A percentile compares a stretch with the other conserved stretches of the same genome.
These are phyloP conservation scores for Nanorana parkeri DNA, from an alignment of 2,113 vertebrate genomes.

Conservation along the genomic window DNA sequence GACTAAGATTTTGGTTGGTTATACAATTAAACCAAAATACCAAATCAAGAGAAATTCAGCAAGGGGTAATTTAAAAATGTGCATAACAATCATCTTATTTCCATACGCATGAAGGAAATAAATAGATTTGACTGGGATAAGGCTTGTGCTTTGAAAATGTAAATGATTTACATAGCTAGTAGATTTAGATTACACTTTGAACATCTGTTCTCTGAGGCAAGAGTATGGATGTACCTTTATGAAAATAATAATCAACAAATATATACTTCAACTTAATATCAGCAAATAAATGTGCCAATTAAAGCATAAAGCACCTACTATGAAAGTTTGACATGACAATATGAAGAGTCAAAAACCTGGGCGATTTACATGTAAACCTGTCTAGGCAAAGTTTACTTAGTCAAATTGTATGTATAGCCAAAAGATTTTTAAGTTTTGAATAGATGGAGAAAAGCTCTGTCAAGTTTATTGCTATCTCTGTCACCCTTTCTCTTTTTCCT, in stretches of 20 bases:
- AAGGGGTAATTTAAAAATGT: slow-evolving; percentile 55
- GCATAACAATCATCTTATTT: slow-evolving; percentile 58
- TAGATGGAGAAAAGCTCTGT: too few species aligned
- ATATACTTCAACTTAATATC: not conserved
- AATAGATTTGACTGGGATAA: slow-evolving; percentile 53
- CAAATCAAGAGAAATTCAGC: slow-evolving; percentile 56
- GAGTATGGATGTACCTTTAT: slow-evolving; percentile 42
- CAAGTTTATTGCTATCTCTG: too few species aligned
- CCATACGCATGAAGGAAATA: slow-evolving; percentile 55
- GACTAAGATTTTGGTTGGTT: slow-evolving; percentile 38
- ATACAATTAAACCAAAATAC: slow-evolving; percentile 53
- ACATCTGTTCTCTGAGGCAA: slow-evolving; percentile 46
- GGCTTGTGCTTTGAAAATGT: slow-evolving; percentile 47
- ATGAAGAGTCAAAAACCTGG: too few species aligned
- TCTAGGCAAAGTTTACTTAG: too few species aligned
- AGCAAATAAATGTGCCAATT: slow-evolving; percentile 8
- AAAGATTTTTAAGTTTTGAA: too few species aligned
- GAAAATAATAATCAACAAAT: slow-evolving; percentile 27
- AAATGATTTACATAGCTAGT: slow-evolving; percentile 32
- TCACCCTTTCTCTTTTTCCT: too few species aligned
- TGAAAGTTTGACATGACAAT: not conserved
- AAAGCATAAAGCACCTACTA: not conserved
- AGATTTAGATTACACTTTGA: slow-evolving; percentile 19
- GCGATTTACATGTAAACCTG: too few species aligned
- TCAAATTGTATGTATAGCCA: too few species aligned